Conservation (phyloP, 2,797 vertebrate genomes). For the Amniataba percoides region DNA sequence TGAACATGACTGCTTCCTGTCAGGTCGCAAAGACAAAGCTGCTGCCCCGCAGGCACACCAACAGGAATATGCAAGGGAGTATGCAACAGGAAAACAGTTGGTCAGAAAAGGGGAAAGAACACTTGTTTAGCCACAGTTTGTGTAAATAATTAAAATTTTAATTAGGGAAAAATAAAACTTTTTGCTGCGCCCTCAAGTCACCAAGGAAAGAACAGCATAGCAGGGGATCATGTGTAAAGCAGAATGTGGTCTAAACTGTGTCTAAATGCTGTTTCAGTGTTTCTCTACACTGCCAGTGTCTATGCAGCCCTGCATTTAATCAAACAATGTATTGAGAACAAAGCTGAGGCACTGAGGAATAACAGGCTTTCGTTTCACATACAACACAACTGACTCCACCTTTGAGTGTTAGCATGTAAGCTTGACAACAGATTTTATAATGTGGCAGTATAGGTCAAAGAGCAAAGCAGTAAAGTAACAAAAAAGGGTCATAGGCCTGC, state of each 20-base stretch:
- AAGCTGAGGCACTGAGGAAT: conserved; percentile 27
- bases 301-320: background rate
- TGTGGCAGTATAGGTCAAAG: background rate
- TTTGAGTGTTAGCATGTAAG: background rate
- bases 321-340: background rate
- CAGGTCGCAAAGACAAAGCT: too few species aligned
- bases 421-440: background rate
- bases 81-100: too few species aligned
- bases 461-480: background rate
- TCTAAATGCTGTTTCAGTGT: background rate
- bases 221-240: too few species aligned
- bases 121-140: too few species aligned
- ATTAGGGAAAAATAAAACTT: too few species aligned
- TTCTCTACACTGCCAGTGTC: background rate
- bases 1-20: too few species aligned
- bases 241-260: too few species aligned
- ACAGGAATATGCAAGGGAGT: too few species aligned
- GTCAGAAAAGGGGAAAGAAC: too few species aligned
- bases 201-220: background rate
- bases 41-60: too few species aligned
- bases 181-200: too few species aligned
- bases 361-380: background rate
- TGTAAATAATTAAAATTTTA: background rate
- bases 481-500: background rate
- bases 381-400: background rate